Base-by-base conservation (phyloP, 2,888 invertebrate species). In the Acanthoscelides obtectus region DNA sequence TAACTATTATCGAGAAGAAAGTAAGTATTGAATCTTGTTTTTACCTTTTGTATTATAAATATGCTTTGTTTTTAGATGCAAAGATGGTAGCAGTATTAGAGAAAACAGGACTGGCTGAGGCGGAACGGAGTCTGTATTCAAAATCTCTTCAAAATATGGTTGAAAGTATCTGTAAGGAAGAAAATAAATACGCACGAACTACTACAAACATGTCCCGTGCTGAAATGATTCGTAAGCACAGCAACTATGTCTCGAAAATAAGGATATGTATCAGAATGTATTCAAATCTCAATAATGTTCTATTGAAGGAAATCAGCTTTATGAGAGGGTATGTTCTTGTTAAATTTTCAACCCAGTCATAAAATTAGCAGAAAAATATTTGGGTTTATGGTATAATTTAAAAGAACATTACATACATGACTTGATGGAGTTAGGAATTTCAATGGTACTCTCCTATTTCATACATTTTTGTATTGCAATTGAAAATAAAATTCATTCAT, bases 191-290 rank as follows among this genome's bases (percentile, higher is more conserved):
- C 12, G 6, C 45, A 45, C 12, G 17, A 4, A 66, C 20, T 17
- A 66, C 64, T 8, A 70, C 67, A 22, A 63, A 64, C n/a, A 65
- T 80, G 71, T 77, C 81, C 17, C 75, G 80, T 69, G 75, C 79
- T 5, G 79, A 82, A 4, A 78, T 75, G 66, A 70, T 80, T 65
- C 77, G 78, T 21, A 80, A 81, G 75, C 77, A 79, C 22, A 79
- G 74, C 67, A 77, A 78, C 74, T 81, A 82, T 74, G 66, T 77
- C 20, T 76, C 79, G 5, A 82, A 81, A 75, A 69, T 83, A 22
- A 82, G 81, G 74, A 77, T 78, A 64, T 80, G 79, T 70, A 80
- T 79, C 22, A 80, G 79, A 75, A 73, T 80, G 66, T 82, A 81
- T 73, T 75, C 78, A 45, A 77, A 80, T 71, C 71, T 82, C 12